phyloP scores from a whole-genome alignment of 2,797 vertebrate genomes.

The Choloepus didactylus region DNA sequence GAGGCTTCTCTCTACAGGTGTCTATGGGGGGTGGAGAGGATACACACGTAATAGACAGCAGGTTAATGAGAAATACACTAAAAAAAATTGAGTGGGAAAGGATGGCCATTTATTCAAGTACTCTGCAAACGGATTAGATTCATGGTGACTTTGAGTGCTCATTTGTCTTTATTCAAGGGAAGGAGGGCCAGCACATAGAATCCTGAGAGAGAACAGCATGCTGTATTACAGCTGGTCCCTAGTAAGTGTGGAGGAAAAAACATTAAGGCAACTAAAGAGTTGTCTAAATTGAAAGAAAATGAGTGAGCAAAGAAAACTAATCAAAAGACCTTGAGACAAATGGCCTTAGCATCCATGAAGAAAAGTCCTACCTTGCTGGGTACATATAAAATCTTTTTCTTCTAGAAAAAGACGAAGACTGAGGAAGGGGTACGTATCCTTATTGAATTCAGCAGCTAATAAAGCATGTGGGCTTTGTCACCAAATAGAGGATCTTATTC shows the following conservation, averaged over 20 bases:
- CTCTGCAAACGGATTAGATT: neutral
- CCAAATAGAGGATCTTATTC: conserved; percentile 74
- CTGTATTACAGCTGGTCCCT: neutral
- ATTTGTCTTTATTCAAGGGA: neutral
- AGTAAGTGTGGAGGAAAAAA: neutral
- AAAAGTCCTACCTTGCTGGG: neutral
- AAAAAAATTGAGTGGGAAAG: neutral
- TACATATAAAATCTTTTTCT: neutral
- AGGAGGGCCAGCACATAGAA: neutral
- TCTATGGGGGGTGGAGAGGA: neutral
- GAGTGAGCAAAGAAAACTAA: conserved; percentile 5
- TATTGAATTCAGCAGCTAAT: conserved; percentile 61
- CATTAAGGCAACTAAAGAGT: conserved; percentile 22
- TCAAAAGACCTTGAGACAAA: conserved; percentile 24
- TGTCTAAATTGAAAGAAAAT: conserved; percentile 75
- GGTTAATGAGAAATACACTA: neutral
- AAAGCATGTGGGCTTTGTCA: conserved; percentile 65
- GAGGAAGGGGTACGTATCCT: conserved; percentile 55
- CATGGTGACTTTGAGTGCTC: neutral
- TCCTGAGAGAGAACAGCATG: neutral
- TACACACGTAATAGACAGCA: neutral
- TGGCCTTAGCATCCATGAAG: conserved; percentile 51
- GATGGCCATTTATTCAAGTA: neutral
- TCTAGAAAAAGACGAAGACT: conserved; percentile 66
- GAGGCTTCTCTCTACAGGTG: conserved; percentile 66